A percentile compares a stretch with the other conserved stretches of the same genome.
phyloP scores from a whole-genome alignment of 2,797 vertebrate species.

The Periparus ater region DNA sequence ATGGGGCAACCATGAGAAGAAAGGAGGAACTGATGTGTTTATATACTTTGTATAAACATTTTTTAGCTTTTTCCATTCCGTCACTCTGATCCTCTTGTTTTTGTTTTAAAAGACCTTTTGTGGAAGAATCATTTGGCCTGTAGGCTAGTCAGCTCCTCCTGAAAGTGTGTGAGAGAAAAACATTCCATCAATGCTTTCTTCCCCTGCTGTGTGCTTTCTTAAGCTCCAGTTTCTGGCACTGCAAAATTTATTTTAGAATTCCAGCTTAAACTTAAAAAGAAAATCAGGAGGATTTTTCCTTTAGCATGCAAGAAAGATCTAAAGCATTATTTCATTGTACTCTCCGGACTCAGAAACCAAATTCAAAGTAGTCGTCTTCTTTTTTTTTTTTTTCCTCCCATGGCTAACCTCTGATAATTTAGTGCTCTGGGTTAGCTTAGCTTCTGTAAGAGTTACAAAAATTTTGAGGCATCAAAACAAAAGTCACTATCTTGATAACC shows the following conservation, averaged over 20 bases:
- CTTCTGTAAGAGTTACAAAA: neutral
- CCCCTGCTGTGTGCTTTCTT: neutral
- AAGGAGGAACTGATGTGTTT: neutral
- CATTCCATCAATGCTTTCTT: neutral
- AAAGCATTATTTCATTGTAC: neutral
- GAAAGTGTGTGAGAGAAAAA: neutral
- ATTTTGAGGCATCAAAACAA: neutral
- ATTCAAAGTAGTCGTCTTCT: neutral
- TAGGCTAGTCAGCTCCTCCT: neutral
- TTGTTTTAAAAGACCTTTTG: neutral
- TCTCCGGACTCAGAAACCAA: neutral
- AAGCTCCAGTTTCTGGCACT: neutral
- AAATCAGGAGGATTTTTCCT: neutral
- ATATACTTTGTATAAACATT: neutral
- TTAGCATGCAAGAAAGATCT: neutral
- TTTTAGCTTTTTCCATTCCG: neutral
- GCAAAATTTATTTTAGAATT: neutral
- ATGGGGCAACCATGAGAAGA: neutral
- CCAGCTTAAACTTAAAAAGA: neutral
- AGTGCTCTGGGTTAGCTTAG: neutral
- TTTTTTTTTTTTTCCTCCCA: rapidly evolving
- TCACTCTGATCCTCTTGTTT: neutral
- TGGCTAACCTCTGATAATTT: neutral
- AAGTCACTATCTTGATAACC: neutral
- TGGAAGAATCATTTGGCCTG: neutral